Evolutionary conservation across 2,797 vertebrate genomes (phyloP).

Genomic region (Phataginus tricuspis): DNA sequence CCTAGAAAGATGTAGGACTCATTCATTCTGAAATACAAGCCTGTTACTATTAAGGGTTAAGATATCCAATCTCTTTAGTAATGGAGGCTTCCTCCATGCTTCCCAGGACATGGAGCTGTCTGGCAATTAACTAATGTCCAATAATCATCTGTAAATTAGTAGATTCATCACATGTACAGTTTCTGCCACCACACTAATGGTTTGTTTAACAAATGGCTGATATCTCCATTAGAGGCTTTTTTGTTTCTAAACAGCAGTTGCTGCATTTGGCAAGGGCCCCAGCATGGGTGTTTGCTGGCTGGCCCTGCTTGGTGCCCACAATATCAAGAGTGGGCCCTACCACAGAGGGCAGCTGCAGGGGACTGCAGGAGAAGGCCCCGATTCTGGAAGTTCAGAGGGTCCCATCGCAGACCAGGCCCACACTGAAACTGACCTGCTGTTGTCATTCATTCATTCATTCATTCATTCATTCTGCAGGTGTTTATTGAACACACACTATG

Average conservation of each 20-base stretch:
- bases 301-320: not conserved
- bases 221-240: conserved; percentile 32
- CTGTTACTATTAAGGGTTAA: not conserved
- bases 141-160: conserved; percentile 64
- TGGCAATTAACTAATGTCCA: conserved; percentile 66
- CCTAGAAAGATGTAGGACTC: not conserved
- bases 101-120: conserved; percentile 20
- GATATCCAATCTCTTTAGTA: not conserved
- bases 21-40: not conserved
- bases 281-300: not conserved
- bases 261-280: not conserved
- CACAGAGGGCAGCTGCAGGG: not conserved
- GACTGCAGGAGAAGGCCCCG: not conserved
- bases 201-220: conserved; percentile 62
- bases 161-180: conserved; percentile 56
- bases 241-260: conserved; percentile 31
- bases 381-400: not conserved
- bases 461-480: not conserved
- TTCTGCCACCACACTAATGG: conserved; percentile 61
- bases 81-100: not conserved
- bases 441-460: not conserved
- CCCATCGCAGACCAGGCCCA: not conserved
- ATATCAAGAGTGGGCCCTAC: not conserved
- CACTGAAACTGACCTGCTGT: not conserved
- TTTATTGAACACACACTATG: not conserved